Conservation (phyloP, 1,140 invertebrate species). For the Ostrea denselamellosa region DNA sequence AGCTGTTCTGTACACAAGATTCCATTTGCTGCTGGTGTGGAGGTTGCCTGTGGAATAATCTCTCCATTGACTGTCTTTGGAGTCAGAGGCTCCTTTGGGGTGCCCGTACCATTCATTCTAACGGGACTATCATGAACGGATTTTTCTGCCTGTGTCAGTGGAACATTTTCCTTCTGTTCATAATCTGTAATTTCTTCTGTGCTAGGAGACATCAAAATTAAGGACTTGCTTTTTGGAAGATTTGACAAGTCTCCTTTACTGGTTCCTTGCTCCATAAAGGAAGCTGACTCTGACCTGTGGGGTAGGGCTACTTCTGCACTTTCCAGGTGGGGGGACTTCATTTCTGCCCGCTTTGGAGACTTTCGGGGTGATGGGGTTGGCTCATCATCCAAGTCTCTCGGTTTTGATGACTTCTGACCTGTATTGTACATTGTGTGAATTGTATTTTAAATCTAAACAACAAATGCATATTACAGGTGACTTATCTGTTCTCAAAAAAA, state of each 20-base stretch:
- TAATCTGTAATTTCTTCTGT: slow-evolving; percentile 42
- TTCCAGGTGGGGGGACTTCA: slow-evolving; percentile 51
- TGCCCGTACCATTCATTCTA: slow-evolving; percentile 51
- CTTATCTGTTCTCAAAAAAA: too few species aligned
- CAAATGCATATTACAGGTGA: too few species aligned
- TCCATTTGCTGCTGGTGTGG: slow-evolving; percentile 67
- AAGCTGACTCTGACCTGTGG: slow-evolving; percentile 20
- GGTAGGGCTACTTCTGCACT: slow-evolving; percentile 55
- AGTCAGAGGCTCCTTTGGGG: slow-evolving; percentile 60
- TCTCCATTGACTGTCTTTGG: slow-evolving; percentile 60
- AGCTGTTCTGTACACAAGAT: slow-evolving; percentile 58
- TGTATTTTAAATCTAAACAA: too few species aligned
- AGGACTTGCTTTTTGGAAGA: slow-evolving; percentile 38
- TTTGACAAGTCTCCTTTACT: slow-evolving; percentile 6
- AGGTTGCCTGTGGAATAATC: slow-evolving; percentile 64
- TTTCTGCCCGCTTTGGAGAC: slow-evolving; percentile 63
- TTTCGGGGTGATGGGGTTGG: slow-evolving; percentile 60
- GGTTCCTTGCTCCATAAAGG: slow-evolving; percentile 35
- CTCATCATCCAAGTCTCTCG: slow-evolving; percentile 56
- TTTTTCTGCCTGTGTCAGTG: slow-evolving; percentile 31
- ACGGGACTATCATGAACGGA: slow-evolving; percentile 54
- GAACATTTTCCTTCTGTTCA: slow-evolving; percentile 57
- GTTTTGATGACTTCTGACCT: slow-evolving; percentile 69
- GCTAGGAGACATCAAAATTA: slow-evolving; percentile 12
- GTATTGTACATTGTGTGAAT: not conserved